Evolutionary conservation across 2,888 invertebrate genomes (phyloP).

Genomic region (Nemapogon koenigi): DNA sequence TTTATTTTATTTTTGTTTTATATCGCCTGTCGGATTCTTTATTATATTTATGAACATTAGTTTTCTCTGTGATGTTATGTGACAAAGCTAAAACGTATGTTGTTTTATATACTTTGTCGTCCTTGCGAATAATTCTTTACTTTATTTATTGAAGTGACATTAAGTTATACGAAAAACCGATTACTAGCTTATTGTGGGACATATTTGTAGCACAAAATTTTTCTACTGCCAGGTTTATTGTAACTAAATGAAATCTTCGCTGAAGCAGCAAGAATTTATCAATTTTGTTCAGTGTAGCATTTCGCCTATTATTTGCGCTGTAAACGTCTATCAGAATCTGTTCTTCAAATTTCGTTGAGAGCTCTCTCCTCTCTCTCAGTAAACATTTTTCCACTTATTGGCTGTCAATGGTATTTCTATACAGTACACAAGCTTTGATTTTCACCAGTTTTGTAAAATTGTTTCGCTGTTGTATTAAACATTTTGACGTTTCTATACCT

Average conservation of each 20-base stretch:
- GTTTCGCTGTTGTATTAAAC: background rate
- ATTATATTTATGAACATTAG: too few species aligned
- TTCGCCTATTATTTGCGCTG: constrained; percentile 3
- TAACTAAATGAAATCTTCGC: constrained; percentile 2
- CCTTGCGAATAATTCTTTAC: too few species aligned
- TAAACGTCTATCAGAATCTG: constrained; percentile 2
- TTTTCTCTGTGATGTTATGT: too few species aligned
- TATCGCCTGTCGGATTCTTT: too few species aligned
- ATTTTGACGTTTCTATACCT: background rate
- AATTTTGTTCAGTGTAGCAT: constrained; percentile 1
- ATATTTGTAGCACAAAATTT: too few species aligned
- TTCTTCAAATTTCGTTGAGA: background rate
- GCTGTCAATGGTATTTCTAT: background rate
- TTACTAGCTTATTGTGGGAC: too few species aligned
- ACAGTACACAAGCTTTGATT: background rate
- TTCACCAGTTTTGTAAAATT: background rate
- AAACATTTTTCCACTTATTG: background rate
- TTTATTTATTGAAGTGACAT: too few species aligned
- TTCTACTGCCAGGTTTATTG: background rate
- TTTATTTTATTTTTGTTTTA: too few species aligned
- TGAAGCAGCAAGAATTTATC: too few species aligned
- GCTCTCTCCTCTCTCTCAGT: background rate
- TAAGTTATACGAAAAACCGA: too few species aligned
- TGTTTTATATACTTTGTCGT: too few species aligned
- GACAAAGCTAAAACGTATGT: too few species aligned